Conservation (phyloP, 2,113 vertebrate species). For the Phalacrocorax brasilianus region DNA sequence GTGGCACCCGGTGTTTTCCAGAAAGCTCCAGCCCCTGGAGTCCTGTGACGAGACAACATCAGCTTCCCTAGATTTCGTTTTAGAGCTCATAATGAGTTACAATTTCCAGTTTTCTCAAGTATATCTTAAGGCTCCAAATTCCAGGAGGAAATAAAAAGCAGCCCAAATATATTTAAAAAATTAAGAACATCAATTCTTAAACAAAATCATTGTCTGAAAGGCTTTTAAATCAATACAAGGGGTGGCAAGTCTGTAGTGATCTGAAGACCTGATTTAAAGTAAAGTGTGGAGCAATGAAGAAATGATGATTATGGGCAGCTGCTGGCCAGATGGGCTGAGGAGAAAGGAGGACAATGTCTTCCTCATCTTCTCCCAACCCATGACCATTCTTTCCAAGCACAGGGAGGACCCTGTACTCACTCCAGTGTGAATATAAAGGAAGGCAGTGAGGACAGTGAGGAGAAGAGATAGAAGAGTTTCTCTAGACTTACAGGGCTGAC, state of each 20-base stretch:
- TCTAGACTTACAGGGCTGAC: accelerated
- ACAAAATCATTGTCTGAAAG: not conserved
- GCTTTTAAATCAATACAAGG: not conserved
- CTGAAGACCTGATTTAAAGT: not conserved
- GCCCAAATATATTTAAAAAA: not conserved
- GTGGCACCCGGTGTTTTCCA: not conserved
- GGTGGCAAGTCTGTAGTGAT: not conserved
- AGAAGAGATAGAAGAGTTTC: not conserved
- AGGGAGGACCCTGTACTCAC: not conserved
- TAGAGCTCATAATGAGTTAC: not conserved
- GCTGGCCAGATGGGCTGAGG: not conserved
- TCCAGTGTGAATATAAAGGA: not conserved
- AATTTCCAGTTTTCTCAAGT: not conserved
- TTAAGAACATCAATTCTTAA: accelerated
- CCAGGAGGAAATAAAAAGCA: not conserved
- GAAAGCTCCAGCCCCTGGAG: not conserved
- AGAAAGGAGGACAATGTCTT: not conserved
- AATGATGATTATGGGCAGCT: not conserved
- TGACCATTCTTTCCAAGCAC: not conserved
- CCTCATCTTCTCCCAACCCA: not conserved
- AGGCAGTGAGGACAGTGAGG: not conserved
- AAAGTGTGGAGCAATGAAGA: accelerated
- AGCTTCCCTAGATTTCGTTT: not conserved
- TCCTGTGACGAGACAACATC: not conserved
- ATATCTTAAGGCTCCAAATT: not conserved